These are phyloP conservation scores for Columbina picui DNA, from an alignment of 2,113 vertebrate species.

Conservation along the genomic window DNA sequence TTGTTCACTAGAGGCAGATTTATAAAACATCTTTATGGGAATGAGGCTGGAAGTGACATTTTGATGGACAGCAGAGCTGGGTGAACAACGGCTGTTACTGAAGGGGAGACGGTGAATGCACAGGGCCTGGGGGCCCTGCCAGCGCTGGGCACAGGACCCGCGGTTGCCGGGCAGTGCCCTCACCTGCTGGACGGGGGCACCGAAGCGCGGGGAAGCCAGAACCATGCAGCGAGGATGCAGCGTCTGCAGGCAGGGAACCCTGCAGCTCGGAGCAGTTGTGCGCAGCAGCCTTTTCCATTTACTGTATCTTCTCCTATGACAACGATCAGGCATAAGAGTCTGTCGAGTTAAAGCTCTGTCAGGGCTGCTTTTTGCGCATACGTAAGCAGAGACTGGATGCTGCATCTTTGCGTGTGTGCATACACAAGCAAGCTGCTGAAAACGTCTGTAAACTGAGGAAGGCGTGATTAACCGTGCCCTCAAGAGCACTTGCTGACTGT, in stretches of 20 bases:
- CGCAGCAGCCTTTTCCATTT: not conserved
- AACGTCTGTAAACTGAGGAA: not conserved
- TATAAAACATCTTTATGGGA: not conserved
- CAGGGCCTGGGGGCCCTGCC: not conserved
- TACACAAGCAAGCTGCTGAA: not conserved
- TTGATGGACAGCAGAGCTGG: not conserved
- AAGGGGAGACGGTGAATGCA: not conserved
- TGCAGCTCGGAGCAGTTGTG: not conserved
- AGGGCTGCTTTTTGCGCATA: not conserved
- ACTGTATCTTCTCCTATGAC: fast-evolving
- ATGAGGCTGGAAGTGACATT: not conserved
- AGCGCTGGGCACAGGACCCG: fast-evolving
- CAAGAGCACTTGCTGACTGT: not conserved
- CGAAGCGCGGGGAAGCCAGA: not conserved
- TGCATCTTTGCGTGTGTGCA: not conserved
- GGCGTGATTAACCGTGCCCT: not conserved
- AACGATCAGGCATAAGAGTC: not conserved
- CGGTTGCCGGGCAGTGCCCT: not conserved
- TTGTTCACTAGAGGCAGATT: not conserved
- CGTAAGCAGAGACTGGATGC: fast-evolving
- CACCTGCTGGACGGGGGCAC: not conserved
- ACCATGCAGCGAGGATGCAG: not conserved
- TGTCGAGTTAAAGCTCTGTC: not conserved
- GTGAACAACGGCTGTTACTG: not conserved
- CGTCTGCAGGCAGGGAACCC: not conserved